Conservation (phyloP, 2,888 invertebrate genomes). For the Ophion costatus region DNA sequence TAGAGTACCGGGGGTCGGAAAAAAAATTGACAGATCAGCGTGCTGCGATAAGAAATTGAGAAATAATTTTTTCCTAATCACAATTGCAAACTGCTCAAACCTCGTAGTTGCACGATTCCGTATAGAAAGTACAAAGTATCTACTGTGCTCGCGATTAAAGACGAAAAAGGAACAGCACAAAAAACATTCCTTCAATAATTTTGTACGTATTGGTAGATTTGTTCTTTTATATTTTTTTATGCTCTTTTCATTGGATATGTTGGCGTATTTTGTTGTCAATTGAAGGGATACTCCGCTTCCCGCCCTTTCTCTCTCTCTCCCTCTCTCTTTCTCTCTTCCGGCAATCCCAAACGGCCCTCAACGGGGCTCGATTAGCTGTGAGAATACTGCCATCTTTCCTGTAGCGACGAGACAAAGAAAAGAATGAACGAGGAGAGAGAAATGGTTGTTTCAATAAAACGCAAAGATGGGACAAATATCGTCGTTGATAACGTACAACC, state of each 20-base stretch:
- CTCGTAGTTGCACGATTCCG: constrained; percentile 64
- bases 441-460: constrained; percentile 37
- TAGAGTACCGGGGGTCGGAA: constrained; percentile 21
- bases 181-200: constrained; percentile 51
- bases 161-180: constrained; percentile 28
- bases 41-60: constrained; percentile 3
- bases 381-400: constrained; percentile 55
- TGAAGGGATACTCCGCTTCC: background rate
- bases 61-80: background rate
- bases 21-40: background rate
- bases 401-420: constrained; percentile 6
- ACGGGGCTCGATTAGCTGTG: constrained; percentile 7
- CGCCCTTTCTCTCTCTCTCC: constrained; percentile 20
- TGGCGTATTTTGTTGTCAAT: background rate
- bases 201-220: constrained; percentile 32
- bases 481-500: constrained; percentile 52
- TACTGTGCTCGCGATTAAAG: constrained; percentile 61
- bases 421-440: constrained; percentile 22
- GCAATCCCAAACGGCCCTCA: constrained; percentile 1
- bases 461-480: constrained; percentile 26
- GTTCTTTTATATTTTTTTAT: background rate
- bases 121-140: constrained; percentile 78
- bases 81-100: constrained; percentile 71
- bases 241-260: constrained; percentile 11
- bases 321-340: constrained; percentile 7